A percentile compares a stretch with the other conserved stretches of the same genome.
phyloP scores from a whole-genome alignment of 2,113 vertebrate species.

The Emberiza fucata region DNA sequence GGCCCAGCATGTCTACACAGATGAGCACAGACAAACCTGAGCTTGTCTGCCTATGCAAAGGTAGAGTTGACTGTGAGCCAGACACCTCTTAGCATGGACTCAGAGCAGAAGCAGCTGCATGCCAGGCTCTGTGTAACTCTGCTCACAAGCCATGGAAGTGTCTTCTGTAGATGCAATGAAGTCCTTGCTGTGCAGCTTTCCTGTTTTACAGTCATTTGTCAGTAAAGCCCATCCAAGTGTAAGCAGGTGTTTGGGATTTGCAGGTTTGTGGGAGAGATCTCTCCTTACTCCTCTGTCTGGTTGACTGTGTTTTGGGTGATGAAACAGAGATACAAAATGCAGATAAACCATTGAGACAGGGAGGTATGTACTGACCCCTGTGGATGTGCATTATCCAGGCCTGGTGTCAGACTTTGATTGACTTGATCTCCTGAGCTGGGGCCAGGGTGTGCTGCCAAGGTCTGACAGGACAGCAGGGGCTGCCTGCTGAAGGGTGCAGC shows the following conservation, averaged over 20 bases:
- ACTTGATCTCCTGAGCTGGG: not conserved
- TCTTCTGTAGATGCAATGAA: not conserved
- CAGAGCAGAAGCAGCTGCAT: not conserved
- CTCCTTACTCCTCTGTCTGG: not conserved
- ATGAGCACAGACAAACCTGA: not conserved
- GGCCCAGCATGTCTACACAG: not conserved
- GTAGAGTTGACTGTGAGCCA: not conserved
- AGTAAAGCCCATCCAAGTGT: not conserved
- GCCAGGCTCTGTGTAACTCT: not conserved
- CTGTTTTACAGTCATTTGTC: not conserved
- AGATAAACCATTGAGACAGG: not conserved
- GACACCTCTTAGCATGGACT: not conserved
- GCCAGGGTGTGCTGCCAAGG: not conserved
- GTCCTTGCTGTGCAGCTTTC: not conserved
- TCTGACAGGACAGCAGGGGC: not conserved
- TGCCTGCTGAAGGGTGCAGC: not conserved
- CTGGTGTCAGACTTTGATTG: not conserved
- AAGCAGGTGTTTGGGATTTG: not conserved
- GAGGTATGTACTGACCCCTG: not conserved
- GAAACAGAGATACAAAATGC: not conserved
- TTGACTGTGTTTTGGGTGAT: not conserved
- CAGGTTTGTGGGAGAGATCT: not conserved
- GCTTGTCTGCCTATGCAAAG: not conserved
- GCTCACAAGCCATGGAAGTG: not conserved
- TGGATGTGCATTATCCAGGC: not conserved